Evolutionary conservation across 2,888 invertebrate species (phyloP).

Genomic region (Adineta ricciae): DNA sequence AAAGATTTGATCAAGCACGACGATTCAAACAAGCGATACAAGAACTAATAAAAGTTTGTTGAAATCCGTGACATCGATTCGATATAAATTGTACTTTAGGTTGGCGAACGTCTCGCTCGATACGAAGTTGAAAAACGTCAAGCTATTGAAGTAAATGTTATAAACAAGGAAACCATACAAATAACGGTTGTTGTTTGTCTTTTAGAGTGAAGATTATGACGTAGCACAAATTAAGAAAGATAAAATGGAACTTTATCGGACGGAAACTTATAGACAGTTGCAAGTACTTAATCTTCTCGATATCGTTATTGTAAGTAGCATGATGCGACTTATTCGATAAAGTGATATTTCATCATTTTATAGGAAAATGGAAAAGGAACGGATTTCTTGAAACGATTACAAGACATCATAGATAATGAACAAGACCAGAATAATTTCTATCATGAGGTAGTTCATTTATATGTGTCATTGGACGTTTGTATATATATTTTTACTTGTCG

Average conservation of each 20-base stretch:
- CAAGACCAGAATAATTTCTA: neutral
- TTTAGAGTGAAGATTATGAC: conserved; percentile 68
- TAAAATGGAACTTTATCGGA: conserved; percentile 73
- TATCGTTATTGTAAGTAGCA: conserved; percentile 59
- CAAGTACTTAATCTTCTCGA: conserved; percentile 70
- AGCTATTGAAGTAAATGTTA: conserved; percentile 61
- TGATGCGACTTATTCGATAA: neutral
- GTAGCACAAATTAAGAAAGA: conserved; percentile 75
- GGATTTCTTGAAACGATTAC: neutral
- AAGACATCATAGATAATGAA: conserved; percentile 4
- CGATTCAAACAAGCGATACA: conserved; percentile 75
- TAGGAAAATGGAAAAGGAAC: conserved; percentile 10
- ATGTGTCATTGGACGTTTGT: no score
- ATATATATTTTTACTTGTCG: neutral
- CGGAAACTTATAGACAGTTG: conserved; percentile 60
- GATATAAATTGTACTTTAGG: conserved; percentile 44
- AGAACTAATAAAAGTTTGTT: conserved; percentile 59
- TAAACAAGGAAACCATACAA: neutral
- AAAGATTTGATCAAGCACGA: conserved; percentile 83
- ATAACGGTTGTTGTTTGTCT: neutral
- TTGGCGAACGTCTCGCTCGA: conserved; percentile 78
- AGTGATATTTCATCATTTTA: neutral
- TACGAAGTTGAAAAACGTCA: conserved; percentile 81
- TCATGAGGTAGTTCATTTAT: neutral
- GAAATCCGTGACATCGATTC: neutral